phyloP scores from a whole-genome alignment of 1,140 invertebrate genomes.

The Philotrypesis tridentata region DNA sequence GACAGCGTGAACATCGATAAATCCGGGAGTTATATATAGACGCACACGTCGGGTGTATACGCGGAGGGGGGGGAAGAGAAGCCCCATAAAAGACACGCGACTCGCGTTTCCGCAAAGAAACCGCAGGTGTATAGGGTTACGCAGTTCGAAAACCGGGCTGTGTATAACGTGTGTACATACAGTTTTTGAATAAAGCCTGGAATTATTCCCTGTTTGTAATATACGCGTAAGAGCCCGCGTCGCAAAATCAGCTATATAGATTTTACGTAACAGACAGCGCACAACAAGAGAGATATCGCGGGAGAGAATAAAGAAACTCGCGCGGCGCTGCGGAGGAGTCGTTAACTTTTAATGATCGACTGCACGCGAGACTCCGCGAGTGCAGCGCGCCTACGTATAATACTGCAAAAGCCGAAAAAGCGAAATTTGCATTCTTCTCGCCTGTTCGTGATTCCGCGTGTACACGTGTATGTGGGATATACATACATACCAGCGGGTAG shows the following conservation, averaged over 20 bases:
- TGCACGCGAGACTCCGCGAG: not conserved
- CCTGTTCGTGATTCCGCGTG: too few relatives aligned
- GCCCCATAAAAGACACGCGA: not conserved
- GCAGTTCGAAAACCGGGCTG: not conserved
- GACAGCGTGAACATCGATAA: too few relatives aligned
- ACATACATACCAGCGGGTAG: too few relatives aligned
- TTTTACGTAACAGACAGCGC: too few relatives aligned
- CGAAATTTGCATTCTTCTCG: not conserved
- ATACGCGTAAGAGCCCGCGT: not conserved
- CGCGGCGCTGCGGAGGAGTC: not conserved
- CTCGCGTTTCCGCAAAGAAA: not conserved
- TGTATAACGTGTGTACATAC: too few relatives aligned
- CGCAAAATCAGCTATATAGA: not conserved
- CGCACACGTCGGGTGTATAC: too few relatives aligned
- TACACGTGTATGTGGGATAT: too few relatives aligned
- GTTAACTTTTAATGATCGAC: not conserved
- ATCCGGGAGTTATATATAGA: too few relatives aligned
- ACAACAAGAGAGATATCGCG: too few relatives aligned
- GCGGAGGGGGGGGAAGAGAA: too few relatives aligned
- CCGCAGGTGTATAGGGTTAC: not conserved
- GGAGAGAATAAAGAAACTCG: not conserved
- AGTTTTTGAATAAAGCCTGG: not conserved
- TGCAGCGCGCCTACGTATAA: too few relatives aligned
- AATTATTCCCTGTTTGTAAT: not conserved
- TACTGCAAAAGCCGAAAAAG: not conserved